A percentile compares a stretch with the other conserved stretches of the same genome.
These are phyloP conservation scores for Sebastes miniatus DNA, from an alignment of 2,797 vertebrate genomes.

Conservation along the genomic window DNA sequence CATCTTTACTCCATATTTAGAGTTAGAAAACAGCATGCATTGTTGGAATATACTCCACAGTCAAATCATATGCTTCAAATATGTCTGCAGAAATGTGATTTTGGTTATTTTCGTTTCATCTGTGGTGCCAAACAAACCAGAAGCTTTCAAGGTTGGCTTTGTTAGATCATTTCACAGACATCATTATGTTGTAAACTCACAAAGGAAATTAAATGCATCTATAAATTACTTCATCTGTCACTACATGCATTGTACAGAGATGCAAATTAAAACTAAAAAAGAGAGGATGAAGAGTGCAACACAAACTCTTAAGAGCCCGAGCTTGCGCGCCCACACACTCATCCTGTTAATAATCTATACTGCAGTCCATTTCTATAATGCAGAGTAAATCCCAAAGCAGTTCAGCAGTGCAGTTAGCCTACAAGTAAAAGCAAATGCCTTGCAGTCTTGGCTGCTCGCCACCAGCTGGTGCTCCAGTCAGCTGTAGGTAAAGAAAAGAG, in stretches of 20 bases:
- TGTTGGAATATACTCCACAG: not conserved
- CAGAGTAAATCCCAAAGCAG: conserved; percentile 66
- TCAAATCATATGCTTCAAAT: not conserved
- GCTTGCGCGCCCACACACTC: conserved; percentile 69
- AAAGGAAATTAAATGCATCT: not conserved
- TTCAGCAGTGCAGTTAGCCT: conserved; percentile 67
- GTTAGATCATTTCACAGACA: not conserved
- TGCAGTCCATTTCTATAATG: conserved; percentile 69
- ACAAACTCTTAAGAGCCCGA: conserved; percentile 26
- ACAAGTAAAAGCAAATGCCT: conserved; percentile 75
- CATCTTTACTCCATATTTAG: not conserved
- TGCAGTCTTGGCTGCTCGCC: conserved; percentile 77
- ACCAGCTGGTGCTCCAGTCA: conserved; percentile 76
- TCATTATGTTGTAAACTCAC: not conserved
- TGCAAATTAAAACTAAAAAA: conserved; percentile 31
- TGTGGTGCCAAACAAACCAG: not conserved
- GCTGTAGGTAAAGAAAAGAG: conserved; percentile 73
- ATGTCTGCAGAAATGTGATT: not conserved
- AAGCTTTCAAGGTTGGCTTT: not conserved
- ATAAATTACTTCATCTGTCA: not conserved
- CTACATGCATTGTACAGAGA: not conserved
- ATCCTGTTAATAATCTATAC: conserved; percentile 72
- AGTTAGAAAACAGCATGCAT: not conserved
- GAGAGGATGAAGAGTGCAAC: conserved; percentile 21
- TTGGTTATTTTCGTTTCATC: conserved; percentile 10